Conservation (phyloP, 2,113 vertebrate genomes). For the Myiozetetes cayanensis region DNA sequence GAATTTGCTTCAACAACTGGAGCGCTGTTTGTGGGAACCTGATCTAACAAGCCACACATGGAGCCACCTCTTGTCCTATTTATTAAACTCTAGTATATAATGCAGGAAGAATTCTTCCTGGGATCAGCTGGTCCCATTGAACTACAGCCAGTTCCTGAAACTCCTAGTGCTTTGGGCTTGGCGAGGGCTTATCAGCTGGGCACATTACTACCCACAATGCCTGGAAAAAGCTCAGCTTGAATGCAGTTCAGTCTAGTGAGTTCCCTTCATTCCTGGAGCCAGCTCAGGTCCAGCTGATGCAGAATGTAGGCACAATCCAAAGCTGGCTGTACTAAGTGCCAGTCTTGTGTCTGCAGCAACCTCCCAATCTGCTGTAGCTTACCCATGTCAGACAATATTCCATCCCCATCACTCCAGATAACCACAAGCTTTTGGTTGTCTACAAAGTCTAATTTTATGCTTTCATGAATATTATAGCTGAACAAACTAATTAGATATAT, state of each 20-base stretch:
- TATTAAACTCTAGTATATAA: background rate
- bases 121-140: background rate
- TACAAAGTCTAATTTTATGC: background rate
- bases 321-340: rapidly evolving
- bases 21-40: background rate
- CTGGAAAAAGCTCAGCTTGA: background rate
- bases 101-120: background rate
- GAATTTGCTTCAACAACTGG: background rate
- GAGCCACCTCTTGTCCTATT: background rate
- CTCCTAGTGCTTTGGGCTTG: background rate
- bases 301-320: background rate
- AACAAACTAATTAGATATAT: background rate
- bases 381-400: background rate
- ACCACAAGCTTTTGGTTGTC: background rate
- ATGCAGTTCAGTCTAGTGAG: background rate
- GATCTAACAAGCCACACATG: background rate
- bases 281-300: background rate
- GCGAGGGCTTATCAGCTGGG: background rate
- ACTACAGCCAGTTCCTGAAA: background rate
- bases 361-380: background rate
- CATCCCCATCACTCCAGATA: background rate
- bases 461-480: background rate
- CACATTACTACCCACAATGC: background rate
- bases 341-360: background rate
- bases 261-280: background rate